These are phyloP conservation scores for Rhabdornis inornatus DNA, from an alignment of 2,113 vertebrate genomes.

Conservation along the genomic window DNA sequence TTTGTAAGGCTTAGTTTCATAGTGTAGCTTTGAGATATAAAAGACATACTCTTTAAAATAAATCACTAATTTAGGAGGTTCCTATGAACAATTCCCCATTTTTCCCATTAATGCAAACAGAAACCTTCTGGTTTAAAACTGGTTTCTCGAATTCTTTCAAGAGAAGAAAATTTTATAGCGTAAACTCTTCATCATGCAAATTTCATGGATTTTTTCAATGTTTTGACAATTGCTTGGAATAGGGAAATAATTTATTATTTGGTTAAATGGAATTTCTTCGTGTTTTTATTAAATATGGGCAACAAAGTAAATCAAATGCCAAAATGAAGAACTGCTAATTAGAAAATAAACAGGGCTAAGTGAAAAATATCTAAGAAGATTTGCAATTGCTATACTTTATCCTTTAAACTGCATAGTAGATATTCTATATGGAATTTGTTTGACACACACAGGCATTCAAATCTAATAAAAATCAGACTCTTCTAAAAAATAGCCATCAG, in stretches of 20 bases:
- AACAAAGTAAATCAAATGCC: not conserved
- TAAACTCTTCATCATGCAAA: not conserved
- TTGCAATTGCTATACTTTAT: not conserved
- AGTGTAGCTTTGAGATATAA: not conserved
- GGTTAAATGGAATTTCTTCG: not conserved
- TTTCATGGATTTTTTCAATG: not conserved
- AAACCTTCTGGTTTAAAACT: not conserved
- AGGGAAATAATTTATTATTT: not conserved
- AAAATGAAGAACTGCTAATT: not conserved
- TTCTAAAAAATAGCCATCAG: not conserved
- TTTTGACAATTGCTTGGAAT: not conserved
- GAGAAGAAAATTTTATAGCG: not conserved
- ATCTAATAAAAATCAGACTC: not conserved
- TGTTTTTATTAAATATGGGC: not conserved
- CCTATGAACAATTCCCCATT: not conserved
- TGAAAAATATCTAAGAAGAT: not conserved
- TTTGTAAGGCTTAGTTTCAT: not conserved
- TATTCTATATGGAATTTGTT: not conserved
- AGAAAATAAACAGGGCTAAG: not conserved
- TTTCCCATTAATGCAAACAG: not conserved
- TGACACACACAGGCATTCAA: not conserved
- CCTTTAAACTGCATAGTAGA: not conserved
- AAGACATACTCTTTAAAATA: not conserved
- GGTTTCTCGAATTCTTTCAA: not conserved
- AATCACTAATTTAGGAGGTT: not conserved